These are phyloP conservation scores for Drosophila demipolita DNA, from an alignment of 2,888 invertebrate genomes.

Conservation along the genomic window DNA sequence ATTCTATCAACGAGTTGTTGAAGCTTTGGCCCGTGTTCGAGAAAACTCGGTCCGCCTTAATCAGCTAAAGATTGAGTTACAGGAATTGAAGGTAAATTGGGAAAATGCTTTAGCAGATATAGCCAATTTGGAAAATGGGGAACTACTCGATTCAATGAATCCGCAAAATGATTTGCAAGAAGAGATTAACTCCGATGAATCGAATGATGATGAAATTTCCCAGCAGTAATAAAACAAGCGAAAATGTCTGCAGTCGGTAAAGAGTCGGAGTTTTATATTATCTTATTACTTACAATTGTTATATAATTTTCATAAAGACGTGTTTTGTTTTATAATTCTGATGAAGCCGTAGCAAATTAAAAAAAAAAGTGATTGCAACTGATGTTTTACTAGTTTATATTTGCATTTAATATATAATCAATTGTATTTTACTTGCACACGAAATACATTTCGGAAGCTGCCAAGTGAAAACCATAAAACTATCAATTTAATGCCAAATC, in stretches of 20 bases:
- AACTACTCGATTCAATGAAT: neutral
- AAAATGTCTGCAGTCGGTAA: neutral
- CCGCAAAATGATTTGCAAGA: neutral
- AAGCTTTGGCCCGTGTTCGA: constrained; percentile 38
- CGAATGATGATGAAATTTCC: too few species aligned
- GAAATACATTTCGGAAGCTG: neutral
- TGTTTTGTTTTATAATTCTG: neutral
- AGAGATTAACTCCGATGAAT: neutral
- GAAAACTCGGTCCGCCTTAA: constrained; percentile 24
- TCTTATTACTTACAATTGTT: neutral
- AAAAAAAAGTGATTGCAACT: neutral
- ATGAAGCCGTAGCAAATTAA: neutral
- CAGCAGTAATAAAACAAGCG: too few species aligned
- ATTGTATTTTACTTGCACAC: neutral
- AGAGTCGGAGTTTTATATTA: neutral
- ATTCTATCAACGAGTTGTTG: constrained; percentile 33
- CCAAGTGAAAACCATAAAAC: constrained; percentile 36
- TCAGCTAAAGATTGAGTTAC: constrained; percentile 35
- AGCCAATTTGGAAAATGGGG: neutral
- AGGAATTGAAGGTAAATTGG: constrained; percentile 35
- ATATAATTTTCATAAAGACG: neutral
- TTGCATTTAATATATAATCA: neutral
- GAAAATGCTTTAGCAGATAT: constrained; percentile 5
- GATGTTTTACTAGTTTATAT: neutral
- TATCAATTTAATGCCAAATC: constrained; percentile 59